Base-by-base conservation (phyloP, 2,797 vertebrate species). In the Odontamblyopus rebecca region DNA sequence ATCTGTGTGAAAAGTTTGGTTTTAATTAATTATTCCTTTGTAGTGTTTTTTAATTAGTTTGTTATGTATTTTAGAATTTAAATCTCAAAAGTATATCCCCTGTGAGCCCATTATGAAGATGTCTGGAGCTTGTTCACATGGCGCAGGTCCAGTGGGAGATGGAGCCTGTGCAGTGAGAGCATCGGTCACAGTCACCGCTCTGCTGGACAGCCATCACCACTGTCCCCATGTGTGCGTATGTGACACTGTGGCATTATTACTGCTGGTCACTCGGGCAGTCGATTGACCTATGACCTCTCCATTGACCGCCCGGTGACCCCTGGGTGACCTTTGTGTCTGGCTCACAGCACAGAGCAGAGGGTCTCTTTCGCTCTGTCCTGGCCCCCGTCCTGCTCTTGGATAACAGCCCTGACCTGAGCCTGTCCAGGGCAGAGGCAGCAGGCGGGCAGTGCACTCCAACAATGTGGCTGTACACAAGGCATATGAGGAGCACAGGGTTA, bases 241-340 rank as follows among this genome's bases (percentile, higher is more conserved):
- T 44, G 44, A 48, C 44, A 48, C 44, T 48, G 56, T 81, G 74
- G 84, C 76, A 81, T 86, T 85, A 82, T 84, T 76, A 73, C 74
- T 74, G 74, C 73, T 73, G 88, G 80, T 87, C 81, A 84, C 89
- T 61, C 75, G 80, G 76, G 79, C 80, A 82, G 85, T 80, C 83
- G 80, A 78, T 78, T 88, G 89, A 89, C 84, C 63, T 84, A 76
- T 78, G 83, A 91, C 85, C 87, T 32, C 69, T 29, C 69, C 79
- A 63, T 72, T 86, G 84, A 88, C 87, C 86, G 61, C 48, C 15
- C 79, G 2, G 69, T 79, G 84, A 90, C 87, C 89, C 80, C 6
- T 7, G 69, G 54, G 50, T 82, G 89, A 89, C 89, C 89, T 85
- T 68, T 56, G 50, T 82, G 86, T 89, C 87, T 91, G 89, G 89